Percentiles rank a stretch among this genome's conserved stretches.
These are phyloP conservation scores for Sphaeridia pumilis DNA, from an alignment of 2,888 invertebrate species.

Conservation along the genomic window DNA sequence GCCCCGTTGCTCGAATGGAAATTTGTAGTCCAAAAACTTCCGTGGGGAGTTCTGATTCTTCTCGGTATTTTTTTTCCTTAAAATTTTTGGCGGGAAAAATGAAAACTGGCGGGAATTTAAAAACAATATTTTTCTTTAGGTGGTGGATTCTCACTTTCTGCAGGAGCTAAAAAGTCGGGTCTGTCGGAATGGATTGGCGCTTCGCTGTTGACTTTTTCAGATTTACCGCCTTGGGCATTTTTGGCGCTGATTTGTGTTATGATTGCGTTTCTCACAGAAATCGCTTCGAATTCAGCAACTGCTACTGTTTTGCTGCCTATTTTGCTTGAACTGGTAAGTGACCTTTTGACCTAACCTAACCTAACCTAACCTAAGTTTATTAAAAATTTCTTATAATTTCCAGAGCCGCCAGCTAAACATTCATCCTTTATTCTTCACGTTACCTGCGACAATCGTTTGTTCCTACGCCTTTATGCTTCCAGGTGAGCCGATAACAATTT, in stretches of 20 bases:
- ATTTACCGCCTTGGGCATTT: constrained; percentile 6
- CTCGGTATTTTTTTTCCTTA: constrained; percentile 19
- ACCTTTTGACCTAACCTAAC: too few species aligned
- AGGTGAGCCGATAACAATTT: constrained; percentile 5
- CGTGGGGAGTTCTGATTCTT: constrained; percentile 53
- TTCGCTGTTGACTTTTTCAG: constrained; percentile 6
- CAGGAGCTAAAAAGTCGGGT: constrained; percentile 66
- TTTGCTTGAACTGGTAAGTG: constrained; percentile 60
- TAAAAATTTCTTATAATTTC: background rate
- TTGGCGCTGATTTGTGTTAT: constrained; percentile 13
- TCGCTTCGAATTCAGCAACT: constrained; percentile 82
- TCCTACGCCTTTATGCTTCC: constrained; percentile 63
- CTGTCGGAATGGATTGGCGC: constrained; percentile 62
- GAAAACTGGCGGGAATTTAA: too few species aligned
- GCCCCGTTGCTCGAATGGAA: constrained; percentile 50
- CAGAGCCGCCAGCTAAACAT: constrained; percentile 59
- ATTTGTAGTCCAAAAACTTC: constrained; percentile 68
- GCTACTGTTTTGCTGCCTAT: constrained; percentile 79
- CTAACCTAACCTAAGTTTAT: too few species aligned
- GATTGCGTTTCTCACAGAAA: constrained; percentile 45
- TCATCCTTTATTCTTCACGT: constrained; percentile 79
- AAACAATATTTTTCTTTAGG: constrained; percentile 40
- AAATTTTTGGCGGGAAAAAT: too few species aligned
- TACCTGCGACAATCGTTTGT: constrained; percentile 76
- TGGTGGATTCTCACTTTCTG: constrained; percentile 82